Conservation (phyloP, 2,888 invertebrate genomes). For the Miltochrista miniata region DNA sequence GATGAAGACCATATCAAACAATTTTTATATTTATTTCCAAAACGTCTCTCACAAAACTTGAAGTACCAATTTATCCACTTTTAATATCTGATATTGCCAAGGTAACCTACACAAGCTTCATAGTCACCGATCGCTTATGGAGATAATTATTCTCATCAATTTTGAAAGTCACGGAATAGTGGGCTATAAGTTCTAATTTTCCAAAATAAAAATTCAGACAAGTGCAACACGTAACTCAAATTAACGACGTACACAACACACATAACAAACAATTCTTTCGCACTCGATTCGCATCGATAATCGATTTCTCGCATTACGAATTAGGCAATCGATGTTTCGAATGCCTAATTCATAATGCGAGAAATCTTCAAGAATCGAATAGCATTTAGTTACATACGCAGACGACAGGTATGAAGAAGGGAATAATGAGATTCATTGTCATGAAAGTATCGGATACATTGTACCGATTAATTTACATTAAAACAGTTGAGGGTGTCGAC, state of each 20-base stretch:
- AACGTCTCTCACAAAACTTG: no score
- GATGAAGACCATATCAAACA: no score
- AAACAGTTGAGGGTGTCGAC: no score
- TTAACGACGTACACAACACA: conserved; percentile 20
- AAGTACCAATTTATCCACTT: no score
- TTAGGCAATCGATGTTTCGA: conserved; percentile 29
- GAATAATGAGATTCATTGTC: conserved; percentile 30
- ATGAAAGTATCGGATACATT: conserved; percentile 2
- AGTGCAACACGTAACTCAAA: conserved; percentile 30
- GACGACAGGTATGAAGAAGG: conserved; percentile 20
- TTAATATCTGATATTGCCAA: no score
- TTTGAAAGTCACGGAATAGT: no score
- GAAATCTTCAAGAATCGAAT: no score
- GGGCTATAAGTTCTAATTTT: neutral
- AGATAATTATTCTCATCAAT: no score
- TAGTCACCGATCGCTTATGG: no score
- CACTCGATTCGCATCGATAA: conserved; percentile 22
- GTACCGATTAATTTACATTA: no score
- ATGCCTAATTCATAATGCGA: conserved; percentile 30
- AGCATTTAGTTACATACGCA: conserved; percentile 17
- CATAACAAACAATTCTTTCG: conserved; percentile 35
- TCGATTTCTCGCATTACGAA: conserved; percentile 24
- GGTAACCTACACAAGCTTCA: no score
- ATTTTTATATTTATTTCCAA: no score
- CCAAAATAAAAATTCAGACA: neutral